A percentile compares a stretch with the other conserved stretches of the same genome.
phyloP scores from a whole-genome alignment of 2,113 vertebrate species.

The Nanorana parkeri region DNA sequence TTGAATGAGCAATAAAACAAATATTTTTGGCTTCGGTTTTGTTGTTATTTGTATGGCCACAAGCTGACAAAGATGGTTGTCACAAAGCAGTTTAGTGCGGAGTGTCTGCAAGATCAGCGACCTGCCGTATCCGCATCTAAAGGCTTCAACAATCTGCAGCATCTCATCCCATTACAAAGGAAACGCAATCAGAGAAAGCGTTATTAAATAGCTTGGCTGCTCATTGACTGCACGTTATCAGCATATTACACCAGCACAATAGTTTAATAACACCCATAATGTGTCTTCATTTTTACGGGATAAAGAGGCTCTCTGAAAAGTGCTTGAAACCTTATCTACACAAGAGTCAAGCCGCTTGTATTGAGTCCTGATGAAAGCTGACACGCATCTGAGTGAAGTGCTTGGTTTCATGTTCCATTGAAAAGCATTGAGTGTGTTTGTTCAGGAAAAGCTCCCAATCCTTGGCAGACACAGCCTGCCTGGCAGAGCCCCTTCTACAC shows the following conservation, averaged over 20 bases:
- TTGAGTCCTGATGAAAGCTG: slow-evolving; percentile 52
- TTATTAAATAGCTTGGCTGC: slow-evolving; percentile 45
- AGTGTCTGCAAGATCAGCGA: slow-evolving; percentile 33
- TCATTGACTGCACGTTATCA: slow-evolving; percentile 56
- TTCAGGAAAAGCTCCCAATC: neutral
- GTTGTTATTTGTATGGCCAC: slow-evolving; percentile 13
- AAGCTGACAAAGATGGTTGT: slow-evolving; percentile 22
- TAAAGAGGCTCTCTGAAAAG: slow-evolving; percentile 56
- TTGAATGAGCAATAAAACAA: slow-evolving; percentile 6
- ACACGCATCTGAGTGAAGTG: slow-evolving; percentile 50
- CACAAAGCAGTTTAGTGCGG: slow-evolving; percentile 37
- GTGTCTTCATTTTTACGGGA: slow-evolving; percentile 53
- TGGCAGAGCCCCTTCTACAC: slow-evolving; percentile 36
- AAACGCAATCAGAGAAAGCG: slow-evolving; percentile 48
- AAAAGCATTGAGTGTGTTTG: slow-evolving; percentile 46
- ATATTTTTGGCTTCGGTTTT: slow-evolving; percentile 1
- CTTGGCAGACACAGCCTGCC: slow-evolving; percentile 25
- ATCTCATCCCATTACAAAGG: slow-evolving; percentile 50
- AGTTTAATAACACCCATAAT: slow-evolving; percentile 57
- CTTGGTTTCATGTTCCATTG: slow-evolving; percentile 53
- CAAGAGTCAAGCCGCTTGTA: slow-evolving; percentile 55
- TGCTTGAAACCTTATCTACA: slow-evolving; percentile 58
- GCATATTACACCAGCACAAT: slow-evolving; percentile 52
- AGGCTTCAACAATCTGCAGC: slow-evolving; percentile 45
- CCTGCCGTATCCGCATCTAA: slow-evolving; percentile 36